phyloP scores from a whole-genome alignment of 2,113 vertebrate genomes.

The Dolichallabes microphthalmus region DNA sequence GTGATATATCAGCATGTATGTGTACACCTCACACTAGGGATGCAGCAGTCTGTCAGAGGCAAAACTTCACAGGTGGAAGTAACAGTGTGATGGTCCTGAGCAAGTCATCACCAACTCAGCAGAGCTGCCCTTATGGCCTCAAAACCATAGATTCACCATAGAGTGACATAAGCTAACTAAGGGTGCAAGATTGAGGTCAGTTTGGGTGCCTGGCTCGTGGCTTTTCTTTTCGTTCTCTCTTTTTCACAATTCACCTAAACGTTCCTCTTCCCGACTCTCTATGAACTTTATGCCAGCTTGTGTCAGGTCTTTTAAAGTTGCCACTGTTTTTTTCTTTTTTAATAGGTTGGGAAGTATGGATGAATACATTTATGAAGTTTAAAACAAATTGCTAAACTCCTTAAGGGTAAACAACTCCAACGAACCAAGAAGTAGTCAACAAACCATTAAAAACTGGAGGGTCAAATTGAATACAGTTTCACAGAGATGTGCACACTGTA shows the following conservation, averaged over 20 bases:
- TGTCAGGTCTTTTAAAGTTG: background rate
- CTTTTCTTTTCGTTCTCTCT: background rate
- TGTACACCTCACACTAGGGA: slow-evolving; percentile 26
- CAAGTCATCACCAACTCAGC: slow-evolving; percentile 11
- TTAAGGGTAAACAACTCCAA: slow-evolving; percentile 7
- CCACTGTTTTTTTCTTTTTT: background rate
- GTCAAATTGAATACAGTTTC: slow-evolving; percentile 19
- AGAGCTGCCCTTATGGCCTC: background rate
- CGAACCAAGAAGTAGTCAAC: slow-evolving; percentile 21
- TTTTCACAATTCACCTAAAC: background rate
- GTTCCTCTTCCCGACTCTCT: background rate
- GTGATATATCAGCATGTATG: slow-evolving; percentile 22
- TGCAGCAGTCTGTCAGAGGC: slow-evolving; percentile 24
- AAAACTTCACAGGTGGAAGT: slow-evolving; percentile 17
- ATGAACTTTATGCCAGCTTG: background rate
- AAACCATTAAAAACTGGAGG: slow-evolving; percentile 32
- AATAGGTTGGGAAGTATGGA: background rate
- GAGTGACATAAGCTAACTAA: background rate
- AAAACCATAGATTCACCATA: background rate
- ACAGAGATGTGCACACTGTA: slow-evolving; percentile 33
- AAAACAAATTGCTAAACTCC: background rate
- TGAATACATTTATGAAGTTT: slow-evolving; percentile 1
- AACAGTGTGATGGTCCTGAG: slow-evolving; percentile 6
- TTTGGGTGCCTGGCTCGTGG: background rate
- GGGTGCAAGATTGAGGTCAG: background rate